Evolutionary conservation across 2,797 vertebrate genomes (phyloP).

Genomic region (Chelonia mydas): DNA sequence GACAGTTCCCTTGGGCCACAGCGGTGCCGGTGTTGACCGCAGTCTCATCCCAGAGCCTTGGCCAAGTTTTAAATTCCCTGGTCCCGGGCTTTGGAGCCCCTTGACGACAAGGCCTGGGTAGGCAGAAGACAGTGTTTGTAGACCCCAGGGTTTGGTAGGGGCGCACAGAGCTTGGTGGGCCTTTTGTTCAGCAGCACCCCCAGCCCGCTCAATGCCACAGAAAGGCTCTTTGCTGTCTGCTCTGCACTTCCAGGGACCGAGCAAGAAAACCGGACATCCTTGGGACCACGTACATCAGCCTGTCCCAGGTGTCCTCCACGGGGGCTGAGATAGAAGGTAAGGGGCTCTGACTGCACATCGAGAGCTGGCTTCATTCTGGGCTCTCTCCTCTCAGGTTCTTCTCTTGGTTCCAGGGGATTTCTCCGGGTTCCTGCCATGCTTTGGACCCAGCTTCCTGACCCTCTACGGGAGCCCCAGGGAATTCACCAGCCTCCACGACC

Average conservation of each 20-base stretch:
- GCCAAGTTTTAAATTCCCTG: neutral
- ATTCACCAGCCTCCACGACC: neutral
- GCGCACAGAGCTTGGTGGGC: neutral
- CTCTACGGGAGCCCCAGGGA: slow-evolving; percentile 65
- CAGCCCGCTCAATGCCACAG: neutral
- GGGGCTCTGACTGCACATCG: neutral
- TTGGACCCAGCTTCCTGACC: slow-evolving; percentile 78
- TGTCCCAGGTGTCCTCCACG: slow-evolving; percentile 69
- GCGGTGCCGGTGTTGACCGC: neutral
- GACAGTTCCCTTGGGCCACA: neutral
- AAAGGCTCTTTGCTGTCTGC: fast-evolving
- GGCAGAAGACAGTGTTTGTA: neutral
- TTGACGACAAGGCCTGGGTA: neutral
- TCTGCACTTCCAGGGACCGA: slow-evolving; percentile 10
- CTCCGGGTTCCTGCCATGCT: slow-evolving; percentile 75
- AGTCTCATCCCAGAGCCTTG: neutral
- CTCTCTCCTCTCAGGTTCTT: neutral
- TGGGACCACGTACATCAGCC: slow-evolving; percentile 50
- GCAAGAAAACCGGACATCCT: slow-evolving; percentile 4
- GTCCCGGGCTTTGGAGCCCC: neutral
- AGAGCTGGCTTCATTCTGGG: too few species aligned
- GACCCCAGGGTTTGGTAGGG: neutral
- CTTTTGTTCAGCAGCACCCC: neutral
- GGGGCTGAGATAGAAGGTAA: slow-evolving; percentile 71
- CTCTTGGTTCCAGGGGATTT: slow-evolving; percentile 48